phyloP scores from a whole-genome alignment of 2,113 vertebrate genomes.

The Ptychochromis oligacanthus region DNA sequence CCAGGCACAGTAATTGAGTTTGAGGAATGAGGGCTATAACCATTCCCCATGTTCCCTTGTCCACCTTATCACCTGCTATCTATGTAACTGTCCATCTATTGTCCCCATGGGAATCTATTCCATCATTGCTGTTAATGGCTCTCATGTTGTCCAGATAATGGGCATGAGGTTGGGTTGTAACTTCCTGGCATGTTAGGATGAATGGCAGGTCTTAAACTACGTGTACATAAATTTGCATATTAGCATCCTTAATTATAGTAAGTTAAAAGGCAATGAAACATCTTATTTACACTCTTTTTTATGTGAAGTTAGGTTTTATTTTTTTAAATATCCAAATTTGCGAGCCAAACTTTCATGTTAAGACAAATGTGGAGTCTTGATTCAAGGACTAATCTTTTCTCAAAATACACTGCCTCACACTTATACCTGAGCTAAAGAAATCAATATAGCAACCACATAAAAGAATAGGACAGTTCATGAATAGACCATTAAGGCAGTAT shows the following conservation, averaged over 20 bases:
- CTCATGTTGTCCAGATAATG: slow-evolving; percentile 68
- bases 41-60: slow-evolving; percentile 64
- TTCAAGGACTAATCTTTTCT: slow-evolving; percentile 28
- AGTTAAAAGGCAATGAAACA: not conserved
- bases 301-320: not conserved
- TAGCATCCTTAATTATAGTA: not conserved
- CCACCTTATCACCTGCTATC: slow-evolving; percentile 71
- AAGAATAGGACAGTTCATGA: slow-evolving; percentile 49
- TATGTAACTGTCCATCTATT: slow-evolving; percentile 68
- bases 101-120: slow-evolving; percentile 65
- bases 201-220: slow-evolving; percentile 37
- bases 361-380: not conserved
- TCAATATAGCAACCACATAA: slow-evolving; percentile 56
- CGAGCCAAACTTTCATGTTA: not conserved
- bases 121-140: slow-evolving; percentile 70
- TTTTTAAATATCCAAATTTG: not conserved
- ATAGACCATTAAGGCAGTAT: slow-evolving; percentile 48
- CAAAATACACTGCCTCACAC: slow-evolving; percentile 20
- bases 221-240: slow-evolving; percentile 3
- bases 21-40: slow-evolving; percentile 62
- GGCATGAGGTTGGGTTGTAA: slow-evolving; percentile 47
- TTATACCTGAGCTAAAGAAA: slow-evolving; percentile 51
- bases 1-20: slow-evolving; percentile 50
- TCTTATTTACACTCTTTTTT: not conserved
- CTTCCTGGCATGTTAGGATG: slow-evolving; percentile 24